A percentile compares a stretch with the other conserved stretches of the same genome.
Conservation (phyloP, 2,113 vertebrate genomes). For the Octodon degus region DNA sequence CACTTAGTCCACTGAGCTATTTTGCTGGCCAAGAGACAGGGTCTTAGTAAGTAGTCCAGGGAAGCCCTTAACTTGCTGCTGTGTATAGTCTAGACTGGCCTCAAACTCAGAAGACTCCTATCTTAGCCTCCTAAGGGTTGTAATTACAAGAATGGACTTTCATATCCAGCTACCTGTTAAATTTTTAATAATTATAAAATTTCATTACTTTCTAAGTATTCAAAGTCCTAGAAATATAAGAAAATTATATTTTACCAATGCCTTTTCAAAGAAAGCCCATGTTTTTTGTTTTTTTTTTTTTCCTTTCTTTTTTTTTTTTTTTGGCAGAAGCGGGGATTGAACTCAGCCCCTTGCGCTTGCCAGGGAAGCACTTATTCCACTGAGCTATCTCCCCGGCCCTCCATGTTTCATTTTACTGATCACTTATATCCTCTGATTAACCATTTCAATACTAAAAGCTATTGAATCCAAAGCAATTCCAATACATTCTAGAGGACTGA, state of each 20-base stretch:
- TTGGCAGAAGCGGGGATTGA: too few species aligned
- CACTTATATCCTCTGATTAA: not conserved
- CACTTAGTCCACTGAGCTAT: too few species aligned
- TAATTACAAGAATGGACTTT: not conserved
- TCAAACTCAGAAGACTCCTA: not conserved
- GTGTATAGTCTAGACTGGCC: not conserved
- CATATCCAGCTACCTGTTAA: not conserved
- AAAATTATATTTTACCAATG: constrained; percentile 51
- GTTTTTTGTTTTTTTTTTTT: too few species aligned
- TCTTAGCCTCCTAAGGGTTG: not conserved
- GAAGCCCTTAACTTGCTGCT: not conserved
- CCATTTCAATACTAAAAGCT: not conserved
- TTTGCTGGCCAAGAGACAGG: too few species aligned
- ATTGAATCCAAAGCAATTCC: constrained; percentile 31
- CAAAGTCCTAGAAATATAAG: constrained; percentile 41
- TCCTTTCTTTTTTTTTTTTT: too few species aligned
- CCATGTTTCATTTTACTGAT: constrained; percentile 13
- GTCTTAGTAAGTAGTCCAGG: not conserved
- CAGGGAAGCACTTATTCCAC: too few species aligned
- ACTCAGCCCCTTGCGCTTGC: too few species aligned
- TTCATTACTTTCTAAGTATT: constrained; percentile 46
- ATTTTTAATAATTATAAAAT: constrained; percentile 33
- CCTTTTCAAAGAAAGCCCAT: constrained; percentile 15
- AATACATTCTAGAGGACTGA: not conserved
- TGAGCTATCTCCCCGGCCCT: too few species aligned